phyloP scores from a whole-genome alignment of 2,113 vertebrate genomes.

The Amazona guildingii region DNA sequence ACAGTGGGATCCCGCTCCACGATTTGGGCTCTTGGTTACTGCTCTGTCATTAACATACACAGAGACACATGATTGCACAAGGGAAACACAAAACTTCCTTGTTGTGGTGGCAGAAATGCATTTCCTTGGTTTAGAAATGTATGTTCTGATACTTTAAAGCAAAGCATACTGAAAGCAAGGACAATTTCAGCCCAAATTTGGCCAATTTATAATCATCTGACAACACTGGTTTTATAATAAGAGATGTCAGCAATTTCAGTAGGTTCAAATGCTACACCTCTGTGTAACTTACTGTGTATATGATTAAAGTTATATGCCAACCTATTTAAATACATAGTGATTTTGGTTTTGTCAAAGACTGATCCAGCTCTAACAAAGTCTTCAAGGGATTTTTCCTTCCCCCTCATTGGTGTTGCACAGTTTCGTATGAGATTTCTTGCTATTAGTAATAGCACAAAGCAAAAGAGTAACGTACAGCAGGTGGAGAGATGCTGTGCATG shows the following conservation, averaged over 20 bases:
- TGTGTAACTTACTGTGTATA: background rate
- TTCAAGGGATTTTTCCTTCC: background rate
- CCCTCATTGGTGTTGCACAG: background rate
- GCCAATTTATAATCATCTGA: background rate
- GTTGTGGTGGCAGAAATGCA: background rate
- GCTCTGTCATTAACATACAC: background rate
- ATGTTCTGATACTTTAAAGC: background rate
- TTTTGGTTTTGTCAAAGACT: background rate
- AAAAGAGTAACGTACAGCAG: background rate
- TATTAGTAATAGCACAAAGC: background rate
- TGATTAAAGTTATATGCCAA: background rate
- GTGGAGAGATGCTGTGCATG: background rate
- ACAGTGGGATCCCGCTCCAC: background rate
- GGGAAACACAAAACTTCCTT: background rate
- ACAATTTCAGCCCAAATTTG: background rate
- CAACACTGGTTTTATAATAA: background rate
- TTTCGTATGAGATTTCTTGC: background rate
- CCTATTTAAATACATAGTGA: background rate
- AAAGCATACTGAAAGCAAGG: background rate
- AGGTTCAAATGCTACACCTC: background rate
- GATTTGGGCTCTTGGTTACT: background rate
- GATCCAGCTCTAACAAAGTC: background rate
- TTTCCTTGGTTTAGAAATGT: background rate
- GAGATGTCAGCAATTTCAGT: background rate
- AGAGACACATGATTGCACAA: accelerated